Percentiles rank a stretch among this genome's conserved stretches.
Evolutionary conservation across 2,113 vertebrate genomes (phyloP).

Genomic region (Nannobrachium achirus): DNA sequence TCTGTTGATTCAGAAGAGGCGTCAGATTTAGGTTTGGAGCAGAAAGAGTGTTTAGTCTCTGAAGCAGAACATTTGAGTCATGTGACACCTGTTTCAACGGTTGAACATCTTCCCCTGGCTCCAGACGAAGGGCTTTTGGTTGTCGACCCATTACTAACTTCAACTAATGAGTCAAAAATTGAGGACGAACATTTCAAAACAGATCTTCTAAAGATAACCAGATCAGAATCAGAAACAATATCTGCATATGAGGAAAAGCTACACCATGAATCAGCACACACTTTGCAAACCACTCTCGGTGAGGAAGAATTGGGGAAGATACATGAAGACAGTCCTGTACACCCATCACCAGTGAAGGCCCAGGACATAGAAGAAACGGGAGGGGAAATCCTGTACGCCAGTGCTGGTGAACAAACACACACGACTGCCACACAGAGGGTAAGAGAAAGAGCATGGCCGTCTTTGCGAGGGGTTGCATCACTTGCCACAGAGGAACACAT

Average conservation of each 20-base stretch:
- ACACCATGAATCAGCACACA: neutral
- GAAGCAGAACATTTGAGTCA: conserved; percentile 37
- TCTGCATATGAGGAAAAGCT: neutral
- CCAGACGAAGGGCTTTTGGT: neutral
- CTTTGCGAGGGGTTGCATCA: conserved; percentile 18
- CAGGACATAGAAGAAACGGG: conserved; percentile 22
- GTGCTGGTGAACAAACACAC: conserved; percentile 23
- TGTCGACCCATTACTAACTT: neutral
- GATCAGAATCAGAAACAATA: conserved; percentile 11
- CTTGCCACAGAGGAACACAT: conserved; percentile 28
- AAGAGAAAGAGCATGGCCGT: conserved; percentile 74
- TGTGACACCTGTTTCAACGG: conserved; percentile 31
- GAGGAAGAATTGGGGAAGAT: conserved; percentile 30
- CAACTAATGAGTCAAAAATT: conserved; percentile 4
- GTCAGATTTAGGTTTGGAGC: no score
- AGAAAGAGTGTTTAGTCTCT: neutral
- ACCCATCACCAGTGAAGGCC: conserved; percentile 24
- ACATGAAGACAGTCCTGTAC: conserved; percentile 10
- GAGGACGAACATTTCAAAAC: neutral
- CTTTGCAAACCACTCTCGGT: conserved; percentile 6
- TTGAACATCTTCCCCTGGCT: conserved; percentile 3
- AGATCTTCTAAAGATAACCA: conserved; percentile 5
- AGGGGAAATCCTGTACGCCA: conserved; percentile 23
- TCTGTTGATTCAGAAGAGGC: no score
- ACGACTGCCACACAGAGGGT: conserved; percentile 59